Percentiles rank a stretch among this genome's conserved stretches.
These are phyloP conservation scores for Harpegnathos saltator DNA, from an alignment of 1,140 invertebrate species.

Conservation along the genomic window DNA sequence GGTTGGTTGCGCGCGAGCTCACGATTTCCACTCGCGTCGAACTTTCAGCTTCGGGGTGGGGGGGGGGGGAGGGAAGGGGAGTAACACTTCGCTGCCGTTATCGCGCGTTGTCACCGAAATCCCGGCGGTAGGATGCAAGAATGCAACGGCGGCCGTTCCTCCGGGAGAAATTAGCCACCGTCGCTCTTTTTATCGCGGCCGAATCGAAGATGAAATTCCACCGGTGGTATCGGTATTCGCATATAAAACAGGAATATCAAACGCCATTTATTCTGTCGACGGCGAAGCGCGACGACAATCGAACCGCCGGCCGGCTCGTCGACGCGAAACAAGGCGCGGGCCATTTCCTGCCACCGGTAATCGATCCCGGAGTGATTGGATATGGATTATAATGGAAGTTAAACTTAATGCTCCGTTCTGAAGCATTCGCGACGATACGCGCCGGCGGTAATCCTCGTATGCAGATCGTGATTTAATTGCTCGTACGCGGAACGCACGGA, in stretches of 20 bases:
- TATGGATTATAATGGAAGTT: constrained; percentile 73
- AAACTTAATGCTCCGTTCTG: constrained; percentile 59
- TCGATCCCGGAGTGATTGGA: constrained; percentile 81
- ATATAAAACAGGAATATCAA: not conserved
- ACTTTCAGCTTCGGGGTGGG: constrained; percentile 12
- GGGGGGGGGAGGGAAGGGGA: too few relatives aligned
- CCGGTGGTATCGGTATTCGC: too few relatives aligned
- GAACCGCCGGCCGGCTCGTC: constrained; percentile 16
- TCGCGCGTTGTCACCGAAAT: constrained; percentile 22
- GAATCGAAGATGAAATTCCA: too few relatives aligned
- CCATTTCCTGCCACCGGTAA: constrained; percentile 79
- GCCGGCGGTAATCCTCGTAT: constrained; percentile 15
- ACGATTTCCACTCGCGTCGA: constrained; percentile 29
- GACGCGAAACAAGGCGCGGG: constrained; percentile 74
- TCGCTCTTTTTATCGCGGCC: not conserved
- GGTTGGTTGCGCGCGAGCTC: not conserved
- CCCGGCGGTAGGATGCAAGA: not conserved
- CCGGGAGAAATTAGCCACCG: not conserved
- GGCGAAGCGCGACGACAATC: constrained; percentile 46
- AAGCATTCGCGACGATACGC: constrained; percentile 48
- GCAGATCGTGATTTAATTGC: constrained; percentile 29
- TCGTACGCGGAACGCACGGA: too few relatives aligned
- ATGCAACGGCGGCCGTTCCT: not conserved
- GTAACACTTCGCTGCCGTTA: not conserved
- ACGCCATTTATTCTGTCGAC: constrained; percentile 65